Base-by-base conservation (phyloP, 2,888 invertebrate genomes). In the Tyria jacobaeae region DNA sequence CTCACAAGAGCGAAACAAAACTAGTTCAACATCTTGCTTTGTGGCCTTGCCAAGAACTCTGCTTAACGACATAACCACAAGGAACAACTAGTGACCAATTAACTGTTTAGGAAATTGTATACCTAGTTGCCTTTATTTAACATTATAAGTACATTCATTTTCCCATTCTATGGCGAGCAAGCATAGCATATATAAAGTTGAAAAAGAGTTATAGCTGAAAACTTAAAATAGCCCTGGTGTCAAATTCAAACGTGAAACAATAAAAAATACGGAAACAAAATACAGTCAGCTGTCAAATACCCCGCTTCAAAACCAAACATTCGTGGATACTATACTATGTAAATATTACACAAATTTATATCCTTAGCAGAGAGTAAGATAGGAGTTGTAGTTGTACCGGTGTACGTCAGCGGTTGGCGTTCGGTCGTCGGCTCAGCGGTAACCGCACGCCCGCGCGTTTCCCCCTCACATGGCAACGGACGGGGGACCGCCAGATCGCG, bases 381-480 rank as follows among this genome's bases (percentile, higher is more conserved):
- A 24, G 34, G 21, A 44, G 44, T 4, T 49, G 7, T 49, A 49
- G 48, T 35, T 21, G 27, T 39, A 41, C 12, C 17, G 25, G 41
- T 25, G 48, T 15, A 51, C 35, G 47, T 54, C 49, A 37, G 62
- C 72, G 57, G 66, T 66, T 49, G 47, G 68, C 71, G 73, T 66
- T 75, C 31, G 21, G 21, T 41, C 49, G 48, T 37, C 55, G 49
- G 64, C 37, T 60, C 64, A 60, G 60, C 60, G 25, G 55, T 51
- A 50, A 62, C 47, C 48, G 21, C 62, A 49, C 44, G 60, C 51
- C 64, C 56, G 65, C 62, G 68, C 71, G 71, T 76, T 80, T 75
- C 74, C 78, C 76, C 66, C 67, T 64, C 68, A 57, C 55, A 55
- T 60, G 65, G 61, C 68, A 64, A 68, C 67, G 60, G 67, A 52